phyloP scores from a whole-genome alignment of 2,113 vertebrate genomes.

The Lycocorax pyrrhopterus region DNA sequence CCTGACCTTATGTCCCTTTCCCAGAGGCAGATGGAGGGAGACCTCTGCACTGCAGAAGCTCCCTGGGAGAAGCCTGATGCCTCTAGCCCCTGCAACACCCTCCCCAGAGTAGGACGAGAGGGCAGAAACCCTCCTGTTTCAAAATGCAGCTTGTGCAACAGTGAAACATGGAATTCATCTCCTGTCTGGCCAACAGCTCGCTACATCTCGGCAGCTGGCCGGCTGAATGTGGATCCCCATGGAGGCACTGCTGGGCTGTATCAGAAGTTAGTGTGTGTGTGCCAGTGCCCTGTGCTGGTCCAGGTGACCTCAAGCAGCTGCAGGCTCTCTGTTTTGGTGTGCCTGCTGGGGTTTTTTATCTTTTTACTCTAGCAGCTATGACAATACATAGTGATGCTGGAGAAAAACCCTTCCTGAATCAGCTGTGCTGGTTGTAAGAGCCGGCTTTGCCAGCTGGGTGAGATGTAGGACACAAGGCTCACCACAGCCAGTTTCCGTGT shows the following conservation, averaged over 20 bases:
- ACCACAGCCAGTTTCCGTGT: accelerated
- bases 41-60: not conserved
- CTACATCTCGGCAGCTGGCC: not conserved
- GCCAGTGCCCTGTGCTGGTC: not conserved
- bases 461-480: not conserved
- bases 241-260: not conserved
- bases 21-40: not conserved
- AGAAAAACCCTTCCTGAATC: not conserved
- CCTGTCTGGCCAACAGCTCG: not conserved
- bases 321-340: not conserved
- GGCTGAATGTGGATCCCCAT: not conserved
- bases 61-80: not conserved
- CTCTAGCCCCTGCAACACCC: not conserved
- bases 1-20: not conserved
- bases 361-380: not conserved
- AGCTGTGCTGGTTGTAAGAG: not conserved
- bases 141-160: not conserved
- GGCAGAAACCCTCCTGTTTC: not conserved
- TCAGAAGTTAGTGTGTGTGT: not conserved
- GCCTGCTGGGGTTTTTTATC: not conserved
- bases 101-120: not conserved
- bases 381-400: not conserved
- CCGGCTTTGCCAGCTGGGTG: not conserved
- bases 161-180: not conserved
- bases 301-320: not conserved